A percentile compares a stretch with the other conserved stretches of the same genome.
Conservation (phyloP, 2,888 invertebrate genomes). For the Sabatieria punctata region DNA sequence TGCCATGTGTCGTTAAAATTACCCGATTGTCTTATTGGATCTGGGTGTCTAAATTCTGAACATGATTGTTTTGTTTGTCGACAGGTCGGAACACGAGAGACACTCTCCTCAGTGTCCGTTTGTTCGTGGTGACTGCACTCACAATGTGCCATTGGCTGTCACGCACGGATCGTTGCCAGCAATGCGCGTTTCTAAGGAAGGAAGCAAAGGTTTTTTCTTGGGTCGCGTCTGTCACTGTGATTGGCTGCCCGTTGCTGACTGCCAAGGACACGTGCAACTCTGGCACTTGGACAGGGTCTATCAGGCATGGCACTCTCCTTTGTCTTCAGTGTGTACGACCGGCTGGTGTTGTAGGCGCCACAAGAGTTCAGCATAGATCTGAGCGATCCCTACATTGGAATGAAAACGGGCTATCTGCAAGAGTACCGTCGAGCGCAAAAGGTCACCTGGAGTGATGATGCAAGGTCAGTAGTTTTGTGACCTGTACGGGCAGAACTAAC, state of each 20-base stretch:
- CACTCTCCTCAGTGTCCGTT: slow-evolving; percentile 84
- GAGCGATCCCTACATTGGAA: slow-evolving; percentile 8
- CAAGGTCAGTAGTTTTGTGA: neutral
- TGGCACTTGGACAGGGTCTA: slow-evolving; percentile 44
- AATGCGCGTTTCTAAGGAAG: slow-evolving; percentile 29
- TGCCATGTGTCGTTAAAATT: no score
- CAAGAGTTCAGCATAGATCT: slow-evolving; percentile 6
- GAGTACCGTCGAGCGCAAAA: neutral
- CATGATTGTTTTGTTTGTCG: no score
- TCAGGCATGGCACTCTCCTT: slow-evolving; percentile 1
- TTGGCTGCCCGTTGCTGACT: slow-evolving; percentile 49
- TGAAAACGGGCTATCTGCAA: slow-evolving; percentile 10
- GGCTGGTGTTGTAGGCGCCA: neutral
- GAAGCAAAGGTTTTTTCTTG: neutral
- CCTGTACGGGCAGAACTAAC: no score
- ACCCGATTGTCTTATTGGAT: no score
- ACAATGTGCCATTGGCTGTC: slow-evolving; percentile 74
- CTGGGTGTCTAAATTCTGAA: no score
- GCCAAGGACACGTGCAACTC: slow-evolving; percentile 55
- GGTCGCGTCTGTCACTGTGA: neutral
- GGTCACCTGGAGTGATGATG: slow-evolving; percentile 9
- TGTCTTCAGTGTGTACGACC: neutral
- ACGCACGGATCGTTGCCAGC: slow-evolving; percentile 67
- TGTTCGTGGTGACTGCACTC: slow-evolving; percentile 80
- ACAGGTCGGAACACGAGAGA: slow-evolving; percentile 70